Base-by-base conservation (phyloP, 1,140 invertebrate species). In the Micrasema longulum region DNA sequence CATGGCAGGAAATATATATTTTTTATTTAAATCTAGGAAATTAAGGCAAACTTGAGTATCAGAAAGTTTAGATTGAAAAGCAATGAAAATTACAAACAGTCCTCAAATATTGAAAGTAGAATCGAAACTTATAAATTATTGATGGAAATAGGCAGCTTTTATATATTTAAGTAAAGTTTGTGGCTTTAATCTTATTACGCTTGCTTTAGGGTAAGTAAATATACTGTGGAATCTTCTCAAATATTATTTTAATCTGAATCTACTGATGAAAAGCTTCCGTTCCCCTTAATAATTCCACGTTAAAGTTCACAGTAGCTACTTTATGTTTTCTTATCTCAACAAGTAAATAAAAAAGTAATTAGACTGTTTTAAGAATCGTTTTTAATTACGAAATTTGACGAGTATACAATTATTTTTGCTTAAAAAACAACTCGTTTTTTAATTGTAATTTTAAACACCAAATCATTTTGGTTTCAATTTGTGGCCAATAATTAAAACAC, bases 81-180 rank as follows among this genome's bases (percentile, higher is more conserved):
- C 41, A 20, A 22, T 41, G 57, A 26, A 63, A 45, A 43, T 45
- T 45, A 31, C 41, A 22, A 41, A 2, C 53, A 57, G 53, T 45
- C 11, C n/a, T 63, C 57, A 22, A 62, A 43, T 62, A 12, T 66
- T 65, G 16, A 68, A 69, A 45, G 66, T 47, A 57, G 35, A 45
- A 57, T 69, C 60, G 22, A 26, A 22, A 55, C 20, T 57, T 57
- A 69, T 69, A 69, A 69, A 69, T 57, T 55, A 69, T 69, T 57
- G 52, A 69, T 69, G 66, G 35, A 50, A 57, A 45, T 47, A 60
- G 38, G 57, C 60, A 35, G 53, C 66, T 69, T 69, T 69, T 69
- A 48, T 60, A 60, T 11, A 43, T 45, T 60, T 20, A 23, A 52
- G 43, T 47, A 38, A 43, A 60, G 66, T 50, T 69, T 69, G 66